These are phyloP conservation scores for Dasyornis broadbenti DNA, from an alignment of 2,113 vertebrate genomes.

Conservation along the genomic window DNA sequence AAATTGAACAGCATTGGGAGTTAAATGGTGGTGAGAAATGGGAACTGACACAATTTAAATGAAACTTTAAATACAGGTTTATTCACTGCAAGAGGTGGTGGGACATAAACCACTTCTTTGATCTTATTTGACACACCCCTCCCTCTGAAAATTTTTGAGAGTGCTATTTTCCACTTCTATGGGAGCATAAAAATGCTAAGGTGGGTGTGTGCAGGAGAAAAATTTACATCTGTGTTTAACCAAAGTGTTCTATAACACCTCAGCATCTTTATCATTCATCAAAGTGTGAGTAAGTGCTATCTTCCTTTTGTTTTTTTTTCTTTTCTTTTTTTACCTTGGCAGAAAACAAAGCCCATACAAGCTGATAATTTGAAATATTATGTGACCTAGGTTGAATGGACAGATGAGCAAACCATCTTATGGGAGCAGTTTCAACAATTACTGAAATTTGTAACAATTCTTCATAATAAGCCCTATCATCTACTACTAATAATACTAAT, in stretches of 20 bases:
- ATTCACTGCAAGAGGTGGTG: background rate
- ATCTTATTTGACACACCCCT: background rate
- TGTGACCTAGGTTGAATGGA: background rate
- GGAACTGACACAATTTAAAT: constrained; percentile 35
- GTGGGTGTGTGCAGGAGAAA: background rate
- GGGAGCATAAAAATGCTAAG: background rate
- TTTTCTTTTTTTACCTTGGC: background rate
- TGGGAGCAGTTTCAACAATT: constrained; percentile 7
- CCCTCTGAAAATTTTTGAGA: background rate
- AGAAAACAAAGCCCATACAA: background rate
- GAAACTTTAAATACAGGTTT: constrained; percentile 12
- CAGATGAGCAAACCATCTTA: background rate
- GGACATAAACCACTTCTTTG: background rate
- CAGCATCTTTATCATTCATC: background rate
- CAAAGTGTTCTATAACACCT: background rate
- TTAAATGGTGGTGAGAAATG: constrained; percentile 45
- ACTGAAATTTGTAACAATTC: constrained; percentile 28
- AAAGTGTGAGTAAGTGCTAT: background rate
- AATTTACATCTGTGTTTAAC: background rate
- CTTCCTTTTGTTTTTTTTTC: background rate
- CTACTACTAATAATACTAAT: constrained; percentile 17
- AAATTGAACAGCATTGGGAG: constrained; percentile 39
- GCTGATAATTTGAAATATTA: background rate
- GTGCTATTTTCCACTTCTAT: background rate
- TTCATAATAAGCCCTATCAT: background rate